phyloP scores from a whole-genome alignment of 2,113 vertebrate species.

The cat (Felis catus) region DNA sequence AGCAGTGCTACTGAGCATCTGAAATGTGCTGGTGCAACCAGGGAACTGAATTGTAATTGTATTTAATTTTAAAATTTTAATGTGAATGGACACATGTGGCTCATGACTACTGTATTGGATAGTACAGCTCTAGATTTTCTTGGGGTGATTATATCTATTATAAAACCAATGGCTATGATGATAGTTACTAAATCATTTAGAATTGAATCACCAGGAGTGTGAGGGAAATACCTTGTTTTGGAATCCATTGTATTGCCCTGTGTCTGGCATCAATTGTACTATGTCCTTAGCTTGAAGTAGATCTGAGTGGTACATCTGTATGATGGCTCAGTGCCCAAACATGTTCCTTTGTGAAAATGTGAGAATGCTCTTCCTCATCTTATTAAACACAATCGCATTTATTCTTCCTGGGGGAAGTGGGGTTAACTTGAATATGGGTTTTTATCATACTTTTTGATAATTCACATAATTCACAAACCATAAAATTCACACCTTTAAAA shows the following conservation, averaged over 20 bases:
- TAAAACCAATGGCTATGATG: not conserved
- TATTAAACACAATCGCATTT: not conserved
- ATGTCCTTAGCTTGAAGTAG: not conserved
- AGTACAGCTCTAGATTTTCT: not conserved
- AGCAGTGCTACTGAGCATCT: not conserved
- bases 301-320: not conserved
- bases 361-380: not conserved
- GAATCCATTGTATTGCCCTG: not conserved
- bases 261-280: not conserved
- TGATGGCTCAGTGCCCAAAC: not conserved
- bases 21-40: not conserved
- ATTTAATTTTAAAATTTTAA: not conserved
- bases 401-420: not conserved
- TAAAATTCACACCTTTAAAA: not conserved
- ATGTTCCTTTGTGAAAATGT: not conserved
- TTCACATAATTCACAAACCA: not conserved
- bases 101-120: not conserved
- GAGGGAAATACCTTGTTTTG: not conserved
- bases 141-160: not conserved
- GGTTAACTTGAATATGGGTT: not conserved
- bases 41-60: not conserved
- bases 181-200: not conserved
- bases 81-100: not conserved
- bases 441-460: not conserved
- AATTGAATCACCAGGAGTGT: not conserved